Conservation (phyloP, 2,888 invertebrate species). For the Lasioglossum malachurum region DNA sequence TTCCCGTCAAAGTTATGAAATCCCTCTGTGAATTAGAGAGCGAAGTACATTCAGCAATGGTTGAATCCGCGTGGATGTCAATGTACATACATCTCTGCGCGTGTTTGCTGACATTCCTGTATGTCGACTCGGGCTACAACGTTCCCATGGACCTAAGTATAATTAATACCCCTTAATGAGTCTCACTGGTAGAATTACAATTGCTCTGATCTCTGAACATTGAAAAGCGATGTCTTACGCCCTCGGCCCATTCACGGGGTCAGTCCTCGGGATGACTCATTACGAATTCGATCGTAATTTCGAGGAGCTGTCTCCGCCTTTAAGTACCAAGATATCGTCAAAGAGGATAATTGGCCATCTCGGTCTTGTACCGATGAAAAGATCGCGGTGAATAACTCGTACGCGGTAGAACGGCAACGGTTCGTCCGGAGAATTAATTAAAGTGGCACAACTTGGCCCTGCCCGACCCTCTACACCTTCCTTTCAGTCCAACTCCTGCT, state of each 20-base stretch:
- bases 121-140: background rate
- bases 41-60: background rate
- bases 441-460: background rate
- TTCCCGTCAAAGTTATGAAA: slow-evolving; percentile 31
- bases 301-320: background rate
- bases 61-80: background rate
- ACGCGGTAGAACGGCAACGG: background rate
- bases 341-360: background rate
- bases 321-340: background rate
- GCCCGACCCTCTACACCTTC: background rate
- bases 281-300: background rate
- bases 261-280: background rate
- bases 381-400: background rate
- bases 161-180: slow-evolving; percentile 12
- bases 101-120: background rate
- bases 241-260: background rate
- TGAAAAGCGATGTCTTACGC: background rate
- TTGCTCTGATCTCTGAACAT: background rate
- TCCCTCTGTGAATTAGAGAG: slow-evolving; percentile 27
- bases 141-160: slow-evolving; percentile 12
- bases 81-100: too few relatives aligned
- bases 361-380: background rate
- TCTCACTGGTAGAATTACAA: background rate
- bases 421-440: background rate
- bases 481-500: slow-evolving; percentile 62